Evolutionary conservation across 53 echinoderm and acorn worm genomes (phyloP).

Genomic region (Luidia sarsii): DNA sequence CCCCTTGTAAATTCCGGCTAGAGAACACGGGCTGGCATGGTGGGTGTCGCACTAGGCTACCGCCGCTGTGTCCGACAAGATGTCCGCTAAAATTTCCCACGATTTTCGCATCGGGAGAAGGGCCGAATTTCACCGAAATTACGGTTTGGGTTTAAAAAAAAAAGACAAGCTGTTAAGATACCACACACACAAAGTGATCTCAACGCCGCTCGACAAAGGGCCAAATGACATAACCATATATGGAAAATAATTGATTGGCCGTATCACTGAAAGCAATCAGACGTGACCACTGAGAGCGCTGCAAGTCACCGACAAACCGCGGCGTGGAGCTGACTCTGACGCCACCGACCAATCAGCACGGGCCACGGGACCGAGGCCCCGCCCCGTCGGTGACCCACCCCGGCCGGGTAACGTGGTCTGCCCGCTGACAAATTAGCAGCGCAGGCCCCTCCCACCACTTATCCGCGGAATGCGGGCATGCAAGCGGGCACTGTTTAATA

Average conservation of each 20-base stretch:
- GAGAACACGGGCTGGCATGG: slow-evolving; percentile 40
- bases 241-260: slow-evolving; percentile 99
- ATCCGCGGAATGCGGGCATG: slow-evolving; percentile 97
- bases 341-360: slow-evolving; percentile 62
- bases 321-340: slow-evolving; percentile 20
- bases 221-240: slow-evolving; percentile 95
- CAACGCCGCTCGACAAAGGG: slow-evolving; percentile 91
- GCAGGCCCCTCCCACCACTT: slow-evolving; percentile 94
- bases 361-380: slow-evolving; percentile 34
- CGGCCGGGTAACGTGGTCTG: slow-evolving; percentile 45
- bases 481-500: slow-evolving; percentile 69
- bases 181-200: slow-evolving; percentile 84
- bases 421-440: slow-evolving; percentile 75
- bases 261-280: slow-evolving; percentile 95
- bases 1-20: slow-evolving; percentile 50
- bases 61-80: slow-evolving; percentile 10
- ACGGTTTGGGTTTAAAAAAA: slow-evolving; percentile 3
- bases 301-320: slow-evolving; percentile 81
- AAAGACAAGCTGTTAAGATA: slow-evolving; percentile 74
- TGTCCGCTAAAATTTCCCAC: slow-evolving; percentile 34
- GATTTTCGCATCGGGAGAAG: slow-evolving; percentile 44
- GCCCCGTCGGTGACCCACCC: slow-evolving; percentile 70
- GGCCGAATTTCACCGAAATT: slow-evolving; percentile 40
- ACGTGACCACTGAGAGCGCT: slow-evolving; percentile 77
- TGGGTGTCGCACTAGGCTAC: not conserved